Evolutionary conservation across 2,113 vertebrate genomes (phyloP).

Genomic region (Anarrhichthys ocellatus): DNA sequence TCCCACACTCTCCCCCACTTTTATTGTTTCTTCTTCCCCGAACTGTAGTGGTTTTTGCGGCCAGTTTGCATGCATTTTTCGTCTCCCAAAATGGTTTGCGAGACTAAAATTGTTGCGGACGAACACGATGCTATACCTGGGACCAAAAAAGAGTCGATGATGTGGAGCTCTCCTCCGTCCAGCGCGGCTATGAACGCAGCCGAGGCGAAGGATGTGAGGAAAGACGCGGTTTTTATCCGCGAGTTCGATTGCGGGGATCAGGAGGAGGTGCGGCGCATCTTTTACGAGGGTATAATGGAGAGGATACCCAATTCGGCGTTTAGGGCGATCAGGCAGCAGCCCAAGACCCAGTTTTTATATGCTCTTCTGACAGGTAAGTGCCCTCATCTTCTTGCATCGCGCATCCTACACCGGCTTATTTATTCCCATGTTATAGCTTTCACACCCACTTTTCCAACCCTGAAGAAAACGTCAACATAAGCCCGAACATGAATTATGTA

Average conservation of each 20-base stretch:
- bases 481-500: too few species aligned
- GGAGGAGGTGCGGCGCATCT: constrained; percentile 92
- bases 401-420: not conserved
- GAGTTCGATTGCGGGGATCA: constrained; percentile 91
- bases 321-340: constrained; percentile 90
- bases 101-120: constrained; percentile 97
- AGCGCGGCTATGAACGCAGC: constrained; percentile 72
- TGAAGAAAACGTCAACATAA: not conserved
- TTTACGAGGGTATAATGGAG: constrained; percentile 96
- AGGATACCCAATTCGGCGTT: constrained; percentile 96
- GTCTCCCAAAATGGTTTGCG: constrained; percentile 98
- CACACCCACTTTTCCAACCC: constrained; percentile 9
- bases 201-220: constrained; percentile 79
- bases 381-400: not conserved
- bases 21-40: not conserved
- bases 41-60: constrained; percentile 75
- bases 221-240: constrained; percentile 89
- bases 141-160: constrained; percentile 90
- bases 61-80: constrained; percentile 96
- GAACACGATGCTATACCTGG: constrained; percentile 92
- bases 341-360: constrained; percentile 89
- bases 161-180: constrained; percentile 90
- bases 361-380: constrained; percentile 91
- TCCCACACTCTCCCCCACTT: constrained; percentile 32
- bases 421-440: not conserved